A percentile compares a stretch with the other conserved stretches of the same genome.
phyloP scores from a whole-genome alignment of 2,888 invertebrate species.

The Hirtodrosophila alboralis region DNA sequence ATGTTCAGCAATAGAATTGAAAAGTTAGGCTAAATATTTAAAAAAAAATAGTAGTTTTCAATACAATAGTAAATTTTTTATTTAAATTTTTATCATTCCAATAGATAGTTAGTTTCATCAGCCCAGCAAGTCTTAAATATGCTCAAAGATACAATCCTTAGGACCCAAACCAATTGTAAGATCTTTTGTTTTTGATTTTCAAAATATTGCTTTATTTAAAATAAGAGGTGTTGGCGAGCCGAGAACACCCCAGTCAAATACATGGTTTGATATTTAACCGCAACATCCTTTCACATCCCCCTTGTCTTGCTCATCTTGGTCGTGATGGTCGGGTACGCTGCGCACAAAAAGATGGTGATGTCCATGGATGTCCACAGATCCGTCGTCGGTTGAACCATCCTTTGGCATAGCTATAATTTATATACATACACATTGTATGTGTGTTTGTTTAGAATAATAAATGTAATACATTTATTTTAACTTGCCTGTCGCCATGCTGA shows the following conservation, averaged over 20 bases:
- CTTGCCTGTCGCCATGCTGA: constrained; percentile 56
- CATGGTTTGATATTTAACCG: constrained; percentile 28
- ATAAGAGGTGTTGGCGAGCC: constrained; percentile 8
- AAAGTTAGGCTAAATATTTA: no score
- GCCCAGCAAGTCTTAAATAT: no score
- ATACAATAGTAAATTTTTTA: no score
- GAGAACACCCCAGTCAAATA: not conserved
- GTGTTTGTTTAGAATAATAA: not conserved
- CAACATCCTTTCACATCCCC: constrained; percentile 47
- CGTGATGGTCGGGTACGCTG: not conserved
- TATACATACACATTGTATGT: not conserved
- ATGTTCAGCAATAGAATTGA: no score
- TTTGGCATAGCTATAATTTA: constrained; percentile 25
- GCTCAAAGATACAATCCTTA: no score
- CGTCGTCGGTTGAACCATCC: rapidly evolving
- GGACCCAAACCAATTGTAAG: not conserved
- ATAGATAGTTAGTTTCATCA: no score
- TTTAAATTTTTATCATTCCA: no score
- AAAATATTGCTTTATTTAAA: constrained; percentile 59
- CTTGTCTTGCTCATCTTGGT: constrained; percentile 1
- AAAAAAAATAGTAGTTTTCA: no score
- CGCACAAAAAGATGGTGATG: constrained; percentile 16
- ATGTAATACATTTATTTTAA: not conserved
- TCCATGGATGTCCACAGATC: not conserved
- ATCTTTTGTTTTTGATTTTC: constrained; percentile 26